Evolutionary conservation across 2,113 vertebrate genomes (phyloP).

Genomic region (Dipodomys merriami): DNA sequence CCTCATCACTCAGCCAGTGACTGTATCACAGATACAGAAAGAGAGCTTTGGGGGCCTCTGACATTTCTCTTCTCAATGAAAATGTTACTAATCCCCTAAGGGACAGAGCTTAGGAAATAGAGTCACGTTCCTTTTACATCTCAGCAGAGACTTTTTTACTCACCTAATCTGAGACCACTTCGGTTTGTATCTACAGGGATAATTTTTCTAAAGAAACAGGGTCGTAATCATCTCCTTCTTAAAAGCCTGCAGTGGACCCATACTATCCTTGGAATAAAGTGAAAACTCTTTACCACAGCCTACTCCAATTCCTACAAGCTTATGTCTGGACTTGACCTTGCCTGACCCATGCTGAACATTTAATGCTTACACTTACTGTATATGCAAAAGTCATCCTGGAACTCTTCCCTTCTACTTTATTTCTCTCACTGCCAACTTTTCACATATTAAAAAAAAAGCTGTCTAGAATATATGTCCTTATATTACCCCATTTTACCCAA

Average conservation of each 20-base stretch:
- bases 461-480: background rate
- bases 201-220: background rate
- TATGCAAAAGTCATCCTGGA: background rate
- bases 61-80: background rate
- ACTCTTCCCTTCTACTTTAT: background rate
- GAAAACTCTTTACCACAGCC: background rate
- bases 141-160: background rate
- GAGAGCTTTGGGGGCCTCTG: background rate
- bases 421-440: background rate
- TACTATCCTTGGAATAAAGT: background rate
- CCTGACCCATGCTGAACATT: too few relatives aligned
- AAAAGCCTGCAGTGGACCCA: fast-evolving
- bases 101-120: background rate
- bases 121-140: background rate
- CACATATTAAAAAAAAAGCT: background rate
- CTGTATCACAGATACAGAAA: background rate
- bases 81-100: background rate
- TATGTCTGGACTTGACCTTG: background rate
- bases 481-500: fast-evolving
- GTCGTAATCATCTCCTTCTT: background rate
- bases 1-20: background rate
- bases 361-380: background rate
- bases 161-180: background rate
- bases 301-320: background rate
- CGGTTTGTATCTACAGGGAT: background rate